Evolutionary conservation across 2,113 vertebrate species (phyloP).

Genomic region (Limnothrissa miodon): DNA sequence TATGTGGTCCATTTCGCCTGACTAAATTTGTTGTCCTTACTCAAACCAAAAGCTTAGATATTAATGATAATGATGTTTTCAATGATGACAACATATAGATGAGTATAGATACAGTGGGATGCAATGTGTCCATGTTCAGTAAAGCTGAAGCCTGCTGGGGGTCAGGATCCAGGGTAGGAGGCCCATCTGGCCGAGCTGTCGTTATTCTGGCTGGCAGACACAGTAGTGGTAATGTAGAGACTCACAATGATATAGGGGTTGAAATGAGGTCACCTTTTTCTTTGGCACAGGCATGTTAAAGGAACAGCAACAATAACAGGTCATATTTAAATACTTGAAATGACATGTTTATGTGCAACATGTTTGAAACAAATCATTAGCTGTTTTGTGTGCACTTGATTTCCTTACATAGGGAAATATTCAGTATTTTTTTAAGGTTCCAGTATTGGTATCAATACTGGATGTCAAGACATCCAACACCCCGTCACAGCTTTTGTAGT

Average conservation of each 20-base stretch:
- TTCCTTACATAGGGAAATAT: not conserved
- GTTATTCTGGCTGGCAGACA: not conserved
- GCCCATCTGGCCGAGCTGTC: not conserved
- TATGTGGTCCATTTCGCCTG: too few relatives aligned
- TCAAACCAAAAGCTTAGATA: not conserved
- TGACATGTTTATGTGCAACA: not conserved
- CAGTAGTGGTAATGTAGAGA: not conserved
- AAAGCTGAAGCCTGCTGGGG: not conserved
- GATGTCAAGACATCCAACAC: not conserved
- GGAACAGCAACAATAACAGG: not conserved
- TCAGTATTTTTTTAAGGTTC: not conserved
- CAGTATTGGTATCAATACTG: not conserved
- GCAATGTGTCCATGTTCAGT: not conserved
- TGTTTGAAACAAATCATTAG: not conserved
- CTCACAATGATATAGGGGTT: not conserved
- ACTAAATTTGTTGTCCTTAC: too few relatives aligned
- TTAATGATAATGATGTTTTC: not conserved
- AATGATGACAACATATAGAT: not conserved
- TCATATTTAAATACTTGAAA: not conserved
- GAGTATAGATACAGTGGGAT: not conserved
- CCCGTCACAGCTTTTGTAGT: not conserved
- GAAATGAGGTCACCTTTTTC: not conserved
- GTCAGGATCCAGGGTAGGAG: not conserved
- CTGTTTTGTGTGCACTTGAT: not conserved
- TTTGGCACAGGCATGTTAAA: not conserved